Evolutionary conservation across 2,888 invertebrate species (phyloP).

Genomic region (Phymatocera aterrima): DNA sequence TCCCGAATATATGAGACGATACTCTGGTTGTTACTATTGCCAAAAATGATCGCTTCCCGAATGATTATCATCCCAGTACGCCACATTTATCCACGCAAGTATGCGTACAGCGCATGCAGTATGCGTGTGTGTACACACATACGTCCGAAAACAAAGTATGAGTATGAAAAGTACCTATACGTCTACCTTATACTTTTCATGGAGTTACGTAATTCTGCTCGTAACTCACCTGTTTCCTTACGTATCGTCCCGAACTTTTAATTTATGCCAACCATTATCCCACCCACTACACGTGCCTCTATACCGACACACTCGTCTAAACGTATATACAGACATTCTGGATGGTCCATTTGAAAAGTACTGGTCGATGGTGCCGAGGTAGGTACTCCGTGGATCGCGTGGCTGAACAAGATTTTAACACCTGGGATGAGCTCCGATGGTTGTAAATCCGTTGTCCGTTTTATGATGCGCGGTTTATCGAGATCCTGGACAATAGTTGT

Average conservation of each 20-base stretch:
- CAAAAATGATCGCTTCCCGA: too few relatives aligned
- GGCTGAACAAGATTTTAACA: conserved; percentile 43
- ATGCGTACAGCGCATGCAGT: too few relatives aligned
- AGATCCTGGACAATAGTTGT: background rate
- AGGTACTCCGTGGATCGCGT: conserved; percentile 35
- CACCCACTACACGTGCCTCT: conserved; percentile 51
- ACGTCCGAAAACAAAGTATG: conserved; percentile 3
- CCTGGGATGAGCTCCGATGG: conserved; percentile 9
- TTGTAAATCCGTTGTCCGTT: conserved; percentile 18
- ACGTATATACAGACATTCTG: background rate
- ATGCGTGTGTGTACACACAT: background rate
- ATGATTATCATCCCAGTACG: too few relatives aligned
- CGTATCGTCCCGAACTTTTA: conserved; percentile 67
- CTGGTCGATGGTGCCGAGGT: conserved; percentile 26
- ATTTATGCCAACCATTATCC: conserved; percentile 67
- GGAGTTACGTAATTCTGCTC: conserved; percentile 65
- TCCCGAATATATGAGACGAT: too few relatives aligned
- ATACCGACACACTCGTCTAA: background rate
- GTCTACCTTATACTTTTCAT: conserved; percentile 47
- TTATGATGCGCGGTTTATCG: too few relatives aligned
- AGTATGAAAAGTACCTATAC: too few relatives aligned
- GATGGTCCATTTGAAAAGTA: conserved; percentile 19
- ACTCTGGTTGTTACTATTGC: too few relatives aligned
- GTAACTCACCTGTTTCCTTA: conserved; percentile 68
- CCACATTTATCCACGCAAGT: too few relatives aligned